These are phyloP conservation scores for Ylistrum balloti DNA, from an alignment of 1,140 invertebrate genomes.

Conservation along the genomic window DNA sequence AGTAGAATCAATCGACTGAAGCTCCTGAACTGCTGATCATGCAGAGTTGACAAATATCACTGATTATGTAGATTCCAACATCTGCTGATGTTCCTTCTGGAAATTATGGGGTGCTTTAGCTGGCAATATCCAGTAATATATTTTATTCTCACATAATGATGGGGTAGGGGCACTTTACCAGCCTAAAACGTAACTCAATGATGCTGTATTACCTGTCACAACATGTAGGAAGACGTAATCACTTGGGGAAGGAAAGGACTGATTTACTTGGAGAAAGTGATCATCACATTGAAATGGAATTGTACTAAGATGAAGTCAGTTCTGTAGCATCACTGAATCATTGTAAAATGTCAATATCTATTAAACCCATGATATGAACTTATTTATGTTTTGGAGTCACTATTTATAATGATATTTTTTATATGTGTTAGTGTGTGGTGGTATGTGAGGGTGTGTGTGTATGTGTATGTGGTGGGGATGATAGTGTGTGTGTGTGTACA, in stretches of 20 bases:
- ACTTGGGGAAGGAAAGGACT: background rate
- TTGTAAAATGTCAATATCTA: background rate
- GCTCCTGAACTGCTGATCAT: background rate
- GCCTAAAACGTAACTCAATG: background rate
- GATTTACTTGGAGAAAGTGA: background rate
- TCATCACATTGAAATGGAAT: background rate
- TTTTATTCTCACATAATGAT: background rate
- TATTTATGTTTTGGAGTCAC: too few species aligned
- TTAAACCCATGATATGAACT: too few species aligned
- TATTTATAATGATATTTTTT: too few species aligned
- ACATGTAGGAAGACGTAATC: background rate
- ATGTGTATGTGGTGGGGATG: too few species aligned
- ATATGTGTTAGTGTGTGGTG: too few species aligned
- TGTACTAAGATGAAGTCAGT: background rate
- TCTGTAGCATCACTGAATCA: background rate
- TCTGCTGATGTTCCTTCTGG: background rate
- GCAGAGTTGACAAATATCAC: slow-evolving; percentile 14
- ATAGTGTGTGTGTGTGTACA: too few species aligned
- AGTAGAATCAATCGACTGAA: too few species aligned
- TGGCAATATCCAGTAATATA: background rate
- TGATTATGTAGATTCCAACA: background rate
- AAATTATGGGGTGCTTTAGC: background rate
- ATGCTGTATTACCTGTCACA: background rate
- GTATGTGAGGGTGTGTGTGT: too few species aligned
- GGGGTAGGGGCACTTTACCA: slow-evolving; percentile 20